Evolutionary conservation across 92 coral and sea anemone genomes (phyloP).

Genomic region (Parazoanthus atlanticus): DNA sequence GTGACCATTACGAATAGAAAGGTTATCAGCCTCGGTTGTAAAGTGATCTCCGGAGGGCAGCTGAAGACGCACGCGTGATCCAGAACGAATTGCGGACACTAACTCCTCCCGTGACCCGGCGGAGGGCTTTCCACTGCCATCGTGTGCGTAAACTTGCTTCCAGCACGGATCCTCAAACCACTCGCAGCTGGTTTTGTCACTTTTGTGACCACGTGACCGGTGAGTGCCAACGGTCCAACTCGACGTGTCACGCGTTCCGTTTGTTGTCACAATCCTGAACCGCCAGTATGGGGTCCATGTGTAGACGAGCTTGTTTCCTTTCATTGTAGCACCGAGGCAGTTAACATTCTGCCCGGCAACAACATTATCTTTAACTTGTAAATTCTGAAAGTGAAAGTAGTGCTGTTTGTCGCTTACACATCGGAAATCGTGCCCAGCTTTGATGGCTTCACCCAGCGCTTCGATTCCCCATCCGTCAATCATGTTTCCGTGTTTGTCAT

Average conservation of each 20-base stretch:
- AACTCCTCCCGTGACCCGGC: constrained; percentile 45
- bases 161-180: constrained; percentile 58
- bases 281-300: constrained; percentile 44
- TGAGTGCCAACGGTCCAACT: constrained; percentile 55
- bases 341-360: constrained; percentile 42
- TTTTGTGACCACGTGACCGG: constrained; percentile 52
- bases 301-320: constrained; percentile 20
- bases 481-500: constrained; percentile 33
- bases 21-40: constrained; percentile 52
- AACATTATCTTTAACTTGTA: constrained; percentile 22
- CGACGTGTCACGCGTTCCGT: constrained; percentile 55
- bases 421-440: constrained; percentile 33
- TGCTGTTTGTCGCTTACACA: constrained; percentile 21
- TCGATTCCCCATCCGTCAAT: constrained; percentile 35
- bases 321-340: constrained; percentile 42
- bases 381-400: constrained; percentile 31
- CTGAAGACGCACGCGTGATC: constrained; percentile 55
- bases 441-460: constrained; percentile 17
- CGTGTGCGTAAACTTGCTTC: constrained; percentile 40
- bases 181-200: constrained; percentile 26
- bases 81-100: constrained; percentile 32
- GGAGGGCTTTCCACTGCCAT: constrained; percentile 17
- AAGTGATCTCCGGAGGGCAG: constrained; percentile 35
- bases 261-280: constrained; percentile 35
- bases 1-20: constrained; percentile 52